Base-by-base conservation (phyloP, 2,797 vertebrate genomes). In the Sebastes matsubarae region DNA sequence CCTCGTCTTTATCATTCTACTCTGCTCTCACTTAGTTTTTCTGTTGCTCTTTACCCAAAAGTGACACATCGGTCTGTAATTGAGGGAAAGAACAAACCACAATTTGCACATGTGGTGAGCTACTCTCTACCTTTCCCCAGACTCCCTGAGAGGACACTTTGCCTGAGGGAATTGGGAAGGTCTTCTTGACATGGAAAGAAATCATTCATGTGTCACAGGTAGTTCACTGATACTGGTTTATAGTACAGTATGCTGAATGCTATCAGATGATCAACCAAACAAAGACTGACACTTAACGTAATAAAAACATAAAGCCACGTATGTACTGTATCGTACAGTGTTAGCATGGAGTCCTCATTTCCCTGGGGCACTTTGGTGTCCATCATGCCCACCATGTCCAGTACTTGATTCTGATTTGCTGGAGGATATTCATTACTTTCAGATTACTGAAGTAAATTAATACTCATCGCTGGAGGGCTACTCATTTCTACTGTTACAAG, bases 361-460 rank as follows among this genome's bases (percentile, higher is more conserved):
- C 42, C 8, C 20, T 18, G 22, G 42, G 42, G 16, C 24, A 30
- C 29, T 38, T 30, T 29, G 60, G 34, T 61, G 30, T 27, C 22
- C 13, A 11, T 50, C 50, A 16, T 6, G 34, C 3, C 6, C 29
- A 38, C 36, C 36, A 5, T n/a, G 30, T 30, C 9, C 18, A 16
- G 9, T 4, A 6, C 60, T 30, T 64, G 16, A 68, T 36, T 73
- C 25, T 66, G 30, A 65, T 74, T 64, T 27, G 12, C 29, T 34
- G 27, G 50, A 63, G 34, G 36, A 34, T 6, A 34, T 77, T 75
- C n/a, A 80, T 68, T 77, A 72, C 38, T 75, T 77, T 75, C 61
- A 77, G 69, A 68, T 72, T 38, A 54, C 30, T 58, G 50, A 3
- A 77, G 50, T 68, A 75, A 82, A 59, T 25, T 0, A 72, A 82